Conservation (phyloP, 2,113 vertebrate genomes). For the Dasypus novemcinctus region DNA sequence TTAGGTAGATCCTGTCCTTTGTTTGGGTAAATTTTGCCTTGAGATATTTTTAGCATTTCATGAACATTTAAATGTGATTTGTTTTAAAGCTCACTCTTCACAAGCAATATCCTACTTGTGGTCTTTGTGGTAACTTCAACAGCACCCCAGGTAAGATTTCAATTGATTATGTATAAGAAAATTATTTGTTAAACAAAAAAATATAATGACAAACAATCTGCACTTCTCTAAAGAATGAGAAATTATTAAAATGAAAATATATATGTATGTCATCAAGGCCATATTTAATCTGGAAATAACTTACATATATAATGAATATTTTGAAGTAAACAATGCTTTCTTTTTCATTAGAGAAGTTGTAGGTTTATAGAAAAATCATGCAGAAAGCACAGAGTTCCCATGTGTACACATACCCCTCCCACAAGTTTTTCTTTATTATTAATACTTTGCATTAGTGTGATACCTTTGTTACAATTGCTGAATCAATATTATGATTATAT, state of each 20-base stretch:
- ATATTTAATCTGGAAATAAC: neutral
- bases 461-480: no score
- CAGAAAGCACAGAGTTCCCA: no score
- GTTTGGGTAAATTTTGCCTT: neutral
- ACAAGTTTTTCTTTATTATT: no score
- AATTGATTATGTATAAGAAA: neutral
- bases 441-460: no score
- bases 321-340: neutral
- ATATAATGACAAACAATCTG: neutral
- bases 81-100: slow-evolving; percentile 71
- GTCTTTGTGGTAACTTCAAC: slow-evolving; percentile 76
- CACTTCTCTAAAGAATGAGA: neutral
- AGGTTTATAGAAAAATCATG: no score
- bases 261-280: neutral
- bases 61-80: slow-evolving; percentile 29
- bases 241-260: neutral
- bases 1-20: neutral
- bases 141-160: slow-evolving; percentile 71
- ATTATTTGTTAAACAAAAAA: neutral
- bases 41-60: slow-evolving; percentile 15
- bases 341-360: no score
- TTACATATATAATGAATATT: neutral
- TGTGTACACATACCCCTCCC: no score
- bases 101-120: slow-evolving; percentile 72
- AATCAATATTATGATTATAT: no score